Percentiles rank a stretch among this genome's conserved stretches.
Evolutionary conservation across 1,140 invertebrate species (phyloP).

Genomic region (Drosophila bipectinata): DNA sequence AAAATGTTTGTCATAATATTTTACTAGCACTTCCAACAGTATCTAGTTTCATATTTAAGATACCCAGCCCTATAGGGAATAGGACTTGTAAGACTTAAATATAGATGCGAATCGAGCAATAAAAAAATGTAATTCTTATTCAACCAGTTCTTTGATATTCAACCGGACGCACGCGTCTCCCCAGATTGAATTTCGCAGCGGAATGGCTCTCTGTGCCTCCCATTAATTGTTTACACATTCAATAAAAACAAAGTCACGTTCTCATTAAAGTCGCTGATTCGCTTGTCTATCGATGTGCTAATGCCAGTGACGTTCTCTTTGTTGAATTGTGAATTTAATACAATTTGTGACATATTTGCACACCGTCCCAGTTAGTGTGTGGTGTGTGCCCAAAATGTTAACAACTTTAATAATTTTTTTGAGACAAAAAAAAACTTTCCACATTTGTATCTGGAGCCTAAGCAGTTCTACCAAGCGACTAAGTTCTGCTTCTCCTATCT

Average conservation of each 20-base stretch:
- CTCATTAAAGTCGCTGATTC: constrained; percentile 55
- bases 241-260: constrained; percentile 78
- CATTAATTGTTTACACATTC: constrained; percentile 51
- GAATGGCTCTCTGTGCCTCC: constrained; percentile 4
- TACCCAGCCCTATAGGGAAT: too few species aligned
- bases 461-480: not conserved
- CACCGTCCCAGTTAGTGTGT: not conserved
- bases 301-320: constrained; percentile 68
- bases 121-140: not conserved
- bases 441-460: constrained; percentile 23
- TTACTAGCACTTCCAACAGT: not conserved
- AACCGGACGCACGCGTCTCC: constrained; percentile 24
- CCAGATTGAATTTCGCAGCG: constrained; percentile 33
- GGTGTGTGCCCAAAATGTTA: constrained; percentile 37
- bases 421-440: constrained; percentile 45
- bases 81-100: too few species aligned
- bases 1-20: not conserved
- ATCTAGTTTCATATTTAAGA: not conserved
- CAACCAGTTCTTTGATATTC: not conserved
- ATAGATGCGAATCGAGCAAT: not conserved
- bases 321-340: constrained; percentile 63
- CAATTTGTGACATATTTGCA: constrained; percentile 70
- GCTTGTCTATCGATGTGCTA: constrained; percentile 60
- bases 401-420: constrained; percentile 14
- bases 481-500: constrained; percentile 25